A percentile compares a stretch with the other conserved stretches of the same genome.
phyloP scores from a whole-genome alignment of 2,888 invertebrate species.

The Sinohyriopsis cumingii region DNA sequence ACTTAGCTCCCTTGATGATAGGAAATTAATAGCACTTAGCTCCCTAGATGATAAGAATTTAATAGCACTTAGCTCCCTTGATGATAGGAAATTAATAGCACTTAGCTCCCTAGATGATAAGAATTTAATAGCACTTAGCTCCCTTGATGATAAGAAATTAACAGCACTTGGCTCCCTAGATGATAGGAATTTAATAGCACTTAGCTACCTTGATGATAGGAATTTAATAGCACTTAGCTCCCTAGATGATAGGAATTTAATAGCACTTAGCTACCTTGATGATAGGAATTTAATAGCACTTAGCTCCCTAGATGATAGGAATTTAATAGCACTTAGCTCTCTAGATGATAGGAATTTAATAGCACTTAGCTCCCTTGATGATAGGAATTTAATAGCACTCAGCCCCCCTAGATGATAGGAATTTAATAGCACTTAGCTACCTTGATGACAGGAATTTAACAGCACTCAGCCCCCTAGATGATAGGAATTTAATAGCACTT shows the following conservation, averaged over 20 bases:
- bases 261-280: slow-evolving; percentile 72
- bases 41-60: slow-evolving; percentile 63
- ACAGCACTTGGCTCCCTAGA: slow-evolving; percentile 73
- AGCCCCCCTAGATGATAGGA: slow-evolving; percentile 64
- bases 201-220: slow-evolving; percentile 65
- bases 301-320: slow-evolving; percentile 64
- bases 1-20: slow-evolving; percentile 66
- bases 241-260: slow-evolving; percentile 35
- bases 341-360: slow-evolving; percentile 35
- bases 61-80: slow-evolving; percentile 73
- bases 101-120: slow-evolving; percentile 66
- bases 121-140: slow-evolving; percentile 73
- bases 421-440: slow-evolving; percentile 73
- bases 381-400: slow-evolving; percentile 67
- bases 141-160: slow-evolving; percentile 44
- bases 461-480: slow-evolving; percentile 72
- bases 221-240: slow-evolving; percentile 73
- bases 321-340: slow-evolving; percentile 73
- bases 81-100: slow-evolving; percentile 63
- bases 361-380: slow-evolving; percentile 72
- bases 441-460: slow-evolving; percentile 35
- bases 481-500: slow-evolving; percentile 67
- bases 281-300: slow-evolving; percentile 66
- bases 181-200: slow-evolving; percentile 65
- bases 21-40: slow-evolving; percentile 69